Evolutionary conservation across 2,113 vertebrate genomes (phyloP).

Genomic region (Prionailurus bengalensis): DNA sequence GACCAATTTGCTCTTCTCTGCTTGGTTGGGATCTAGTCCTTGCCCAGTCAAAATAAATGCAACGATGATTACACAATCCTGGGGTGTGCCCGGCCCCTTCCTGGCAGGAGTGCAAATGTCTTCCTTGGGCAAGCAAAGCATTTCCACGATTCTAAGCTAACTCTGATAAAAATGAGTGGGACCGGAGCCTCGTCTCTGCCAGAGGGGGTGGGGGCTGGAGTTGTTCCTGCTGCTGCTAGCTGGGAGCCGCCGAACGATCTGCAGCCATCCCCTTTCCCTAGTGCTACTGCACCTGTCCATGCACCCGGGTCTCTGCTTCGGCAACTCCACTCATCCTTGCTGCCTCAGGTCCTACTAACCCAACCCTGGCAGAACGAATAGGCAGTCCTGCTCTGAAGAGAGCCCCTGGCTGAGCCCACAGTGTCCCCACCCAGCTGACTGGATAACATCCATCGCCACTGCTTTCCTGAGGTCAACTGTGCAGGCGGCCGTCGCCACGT

Average conservation of each 20-base stretch:
- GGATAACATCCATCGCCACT: fast-evolving
- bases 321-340: neutral
- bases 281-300: fast-evolving
- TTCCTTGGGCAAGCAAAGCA: neutral
- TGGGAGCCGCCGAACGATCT: too few species aligned
- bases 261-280: too few species aligned
- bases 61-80: neutral
- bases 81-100: fast-evolving
- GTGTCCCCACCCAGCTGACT: too few species aligned
- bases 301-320: neutral
- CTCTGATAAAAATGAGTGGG: neutral
- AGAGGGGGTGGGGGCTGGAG: neutral
- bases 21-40: constrained; percentile 51
- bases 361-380: neutral
- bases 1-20: constrained; percentile 59
- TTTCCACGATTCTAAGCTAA: neutral
- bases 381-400: neutral
- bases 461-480: neutral
- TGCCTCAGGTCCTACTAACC: neutral
- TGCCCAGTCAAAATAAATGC: constrained; percentile 1
- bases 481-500: fast-evolving
- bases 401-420: neutral
- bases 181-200: neutral
- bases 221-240: too few species aligned
- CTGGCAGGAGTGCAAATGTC: neutral